Evolutionary conservation across 2,888 invertebrate genomes (phyloP), one percentile per base, ranked within the genome.

Genomic region (Papilio gigon): DNA sequence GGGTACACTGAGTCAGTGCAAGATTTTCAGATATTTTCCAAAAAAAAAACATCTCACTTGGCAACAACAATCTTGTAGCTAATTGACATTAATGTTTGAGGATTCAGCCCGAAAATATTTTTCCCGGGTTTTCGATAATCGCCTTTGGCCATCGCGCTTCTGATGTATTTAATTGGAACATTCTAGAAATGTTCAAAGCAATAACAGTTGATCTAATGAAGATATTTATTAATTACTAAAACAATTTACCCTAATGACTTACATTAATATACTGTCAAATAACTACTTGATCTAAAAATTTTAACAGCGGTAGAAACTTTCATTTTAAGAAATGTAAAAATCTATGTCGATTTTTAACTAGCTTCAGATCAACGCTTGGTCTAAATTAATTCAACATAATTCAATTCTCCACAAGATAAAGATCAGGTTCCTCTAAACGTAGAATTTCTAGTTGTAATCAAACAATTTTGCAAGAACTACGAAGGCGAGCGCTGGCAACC

Each of bases 31-130:
- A 76, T 78, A 79, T 76, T 71, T 80, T 78, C 76, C 75, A 76
- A 77, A 79, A 82, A 76, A 77, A 79, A 82, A 84, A 84, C 84
- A 78, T 79, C 79, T 77, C 78, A 78, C 78, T 84, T 88, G 86
- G 84, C 87, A 86, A 79, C 80, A 75, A 76, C 73, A 77, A 76
- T 73, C 77, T 73, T 78, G 76, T 72, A 80, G 79, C 82, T 84
- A 85, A 85, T 87, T 86, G 84, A 79, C 84, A 86, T 85, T 84
- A 83, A 84, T 73, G 61, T 78, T 75, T 73, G 74, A 68, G 71
- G 71, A 67, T 59, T 68, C 71, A 70, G 75, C 62, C 73, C 72
- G 72, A 75, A 78, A 79, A 78, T 72, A 63, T 67, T 60, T 65
- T 68, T 42, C 50, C 47, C 53, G 53, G 30, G 66, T 22, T 22